Base-by-base conservation (phyloP, 2,113 vertebrate species). In the Callithrix jacchus region DNA sequence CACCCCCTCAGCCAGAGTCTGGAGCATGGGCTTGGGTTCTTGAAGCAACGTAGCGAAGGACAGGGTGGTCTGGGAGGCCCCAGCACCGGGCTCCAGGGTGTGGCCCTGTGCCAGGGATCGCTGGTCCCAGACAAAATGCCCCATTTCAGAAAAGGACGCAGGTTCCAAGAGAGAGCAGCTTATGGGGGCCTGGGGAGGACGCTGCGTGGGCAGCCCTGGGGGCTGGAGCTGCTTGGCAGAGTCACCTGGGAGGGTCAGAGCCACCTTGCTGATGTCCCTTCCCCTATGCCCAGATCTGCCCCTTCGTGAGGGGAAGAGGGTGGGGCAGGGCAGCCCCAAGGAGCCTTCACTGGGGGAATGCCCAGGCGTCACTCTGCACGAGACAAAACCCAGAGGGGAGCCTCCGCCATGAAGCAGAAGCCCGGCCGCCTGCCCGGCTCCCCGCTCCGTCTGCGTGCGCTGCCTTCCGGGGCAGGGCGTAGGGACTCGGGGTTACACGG, bases 401-500 rank as follows among this genome's bases (percentile, higher is more conserved):
- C 30, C 42, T 42, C 68, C 79, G 47, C 47, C 8, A 2, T 40
- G 18, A 35, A 32, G 40, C 68, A 20, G 20, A 35, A 45, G 18
- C 35, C 1, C 14, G 0, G 66, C 66, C n/a, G 20, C 61, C 47
- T 0, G 88, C 97, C 97, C 96, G 94, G 97, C 96, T 95, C 93
- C 86, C 96, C 94, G 97, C 96, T 95, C 93, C 86, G 93, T 87
- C 97, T 96, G 25, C 30, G 2, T 32, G 74, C 42, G 97, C 97
- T 90, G 97, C 98, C 97, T 97, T 97, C 96, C 27, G 0, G 97
- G 96, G 96, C 70, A 77, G 64, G 84, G 92, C 94, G 0, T 14
- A 0, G 84, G 91, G 95, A 85, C 97, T 98, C 93, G 88, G 96
- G 97, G 91, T 98, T 94, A 97, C 97, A 98, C 94, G 89, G 97